Conservation (phyloP, 2,113 vertebrate genomes). For the Festucalex cinctus region DNA sequence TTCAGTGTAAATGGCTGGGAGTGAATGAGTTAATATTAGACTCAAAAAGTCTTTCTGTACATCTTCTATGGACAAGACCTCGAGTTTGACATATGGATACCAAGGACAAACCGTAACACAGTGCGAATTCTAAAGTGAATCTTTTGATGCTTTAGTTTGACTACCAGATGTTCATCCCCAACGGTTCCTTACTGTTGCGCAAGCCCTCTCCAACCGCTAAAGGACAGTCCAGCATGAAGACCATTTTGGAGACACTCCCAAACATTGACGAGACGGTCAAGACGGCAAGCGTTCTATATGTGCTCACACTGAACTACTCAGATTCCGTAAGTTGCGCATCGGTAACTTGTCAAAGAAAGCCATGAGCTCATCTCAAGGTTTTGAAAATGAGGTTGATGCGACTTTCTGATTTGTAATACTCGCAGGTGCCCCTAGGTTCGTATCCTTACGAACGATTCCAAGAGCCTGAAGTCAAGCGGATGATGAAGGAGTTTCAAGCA, state of each 20-base stretch:
- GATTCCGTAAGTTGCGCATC: conserved; percentile 21
- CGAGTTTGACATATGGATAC: too few species aligned
- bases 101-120: too few species aligned
- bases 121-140: too few species aligned
- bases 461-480: conserved; percentile 24
- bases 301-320: conserved; percentile 12
- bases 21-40: not conserved
- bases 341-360: too few species aligned
- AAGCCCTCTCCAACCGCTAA: conserved; percentile 52
- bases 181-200: conserved; percentile 30
- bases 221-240: conserved; percentile 40
- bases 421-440: conserved; percentile 44
- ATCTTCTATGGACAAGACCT: not conserved
- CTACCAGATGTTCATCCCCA: conserved; percentile 45
- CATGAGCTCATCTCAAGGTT: not conserved
- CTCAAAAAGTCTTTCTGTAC: not conserved
- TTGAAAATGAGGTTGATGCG: not conserved
- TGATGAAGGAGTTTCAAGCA: conserved; percentile 42
- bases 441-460: conserved; percentile 48
- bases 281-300: not conserved
- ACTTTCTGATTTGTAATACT: not conserved
- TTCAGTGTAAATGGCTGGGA: too few species aligned
- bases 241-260: conserved; percentile 48
- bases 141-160: conserved; percentile 48
- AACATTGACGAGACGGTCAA: conserved; percentile 11